phyloP scores from a whole-genome alignment of 53 echinoderm and acorn worm species.

The Stichopus horrens region DNA sequence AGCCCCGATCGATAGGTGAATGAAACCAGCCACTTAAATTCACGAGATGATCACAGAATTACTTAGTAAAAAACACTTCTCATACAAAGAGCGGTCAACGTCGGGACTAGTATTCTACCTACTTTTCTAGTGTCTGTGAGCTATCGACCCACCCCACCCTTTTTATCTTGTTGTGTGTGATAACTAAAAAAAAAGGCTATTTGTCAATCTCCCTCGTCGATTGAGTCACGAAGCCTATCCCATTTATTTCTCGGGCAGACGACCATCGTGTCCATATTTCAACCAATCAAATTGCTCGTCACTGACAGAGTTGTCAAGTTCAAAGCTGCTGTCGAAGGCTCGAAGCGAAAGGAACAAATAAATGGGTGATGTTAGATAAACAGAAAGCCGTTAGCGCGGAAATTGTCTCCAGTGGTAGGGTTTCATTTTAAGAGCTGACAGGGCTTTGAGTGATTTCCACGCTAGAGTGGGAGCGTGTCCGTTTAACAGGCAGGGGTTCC shows the following conservation, averaged over 20 bases:
- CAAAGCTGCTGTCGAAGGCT: constrained; percentile 19
- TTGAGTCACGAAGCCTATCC: constrained; percentile 6
- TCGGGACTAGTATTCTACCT: neutral
- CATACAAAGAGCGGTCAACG: neutral
- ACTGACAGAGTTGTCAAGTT: constrained; percentile 43
- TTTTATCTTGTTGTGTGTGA: neutral
- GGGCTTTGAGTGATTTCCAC: constrained; percentile 37
- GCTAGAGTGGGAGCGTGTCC: constrained; percentile 36
- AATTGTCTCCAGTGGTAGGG: constrained; percentile 24
- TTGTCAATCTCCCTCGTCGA: constrained; percentile 3
- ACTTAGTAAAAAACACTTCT: too few species aligned
- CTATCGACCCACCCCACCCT: neutral
- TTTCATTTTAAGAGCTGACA: constrained; percentile 24
- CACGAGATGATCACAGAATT: too few species aligned
- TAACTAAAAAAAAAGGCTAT: neutral
- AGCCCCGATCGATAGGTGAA: too few species aligned
- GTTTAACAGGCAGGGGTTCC: constrained; percentile 30
- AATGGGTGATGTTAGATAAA: constrained; percentile 37
- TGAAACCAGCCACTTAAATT: too few species aligned
- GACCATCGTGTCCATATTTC: constrained; percentile 33
- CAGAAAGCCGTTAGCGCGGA: constrained; percentile 37
- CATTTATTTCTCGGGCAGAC: constrained; percentile 6
- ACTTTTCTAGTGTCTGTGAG: neutral
- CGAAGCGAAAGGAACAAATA: constrained; percentile 38
- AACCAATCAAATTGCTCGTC: constrained; percentile 29